A percentile compares a stretch with the other conserved stretches of the same genome.
Conservation (phyloP, 2,888 invertebrate species). For the Mesodorylaimus sp. region DNA sequence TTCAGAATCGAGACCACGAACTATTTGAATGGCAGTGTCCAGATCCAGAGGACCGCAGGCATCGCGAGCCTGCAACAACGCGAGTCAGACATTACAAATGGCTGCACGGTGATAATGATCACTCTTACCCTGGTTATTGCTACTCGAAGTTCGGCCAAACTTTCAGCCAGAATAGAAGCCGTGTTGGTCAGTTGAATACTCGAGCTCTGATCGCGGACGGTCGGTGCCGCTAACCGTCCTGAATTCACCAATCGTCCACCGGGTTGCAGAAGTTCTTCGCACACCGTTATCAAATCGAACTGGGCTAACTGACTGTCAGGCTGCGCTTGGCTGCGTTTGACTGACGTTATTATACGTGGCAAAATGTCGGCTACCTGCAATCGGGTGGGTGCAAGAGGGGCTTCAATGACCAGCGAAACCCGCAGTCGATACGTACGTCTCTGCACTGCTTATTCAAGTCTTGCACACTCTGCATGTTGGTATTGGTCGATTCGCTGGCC, state of each 20-base stretch:
- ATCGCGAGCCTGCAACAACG: constrained; percentile 42
- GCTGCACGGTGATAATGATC: too few relatives aligned
- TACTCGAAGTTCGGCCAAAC: constrained; percentile 45
- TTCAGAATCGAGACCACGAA: constrained; percentile 54
- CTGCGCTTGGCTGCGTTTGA: constrained; percentile 16
- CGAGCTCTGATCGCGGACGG: constrained; percentile 55
- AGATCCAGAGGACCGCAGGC: constrained; percentile 48
- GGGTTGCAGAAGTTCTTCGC: constrained; percentile 27
- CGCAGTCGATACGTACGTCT: neutral
- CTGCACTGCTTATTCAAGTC: neutral
- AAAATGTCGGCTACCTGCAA: constrained; percentile 32
- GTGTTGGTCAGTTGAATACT: constrained; percentile 53
- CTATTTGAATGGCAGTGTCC: constrained; percentile 52
- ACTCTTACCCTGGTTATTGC: constrained; percentile 38
- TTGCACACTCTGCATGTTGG: constrained; percentile 53
- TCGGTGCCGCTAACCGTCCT: constrained; percentile 60
- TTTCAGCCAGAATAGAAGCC: constrained; percentile 44
- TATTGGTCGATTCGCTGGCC: constrained; percentile 54
- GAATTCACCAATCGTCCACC: constrained; percentile 50
- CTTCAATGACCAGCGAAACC: neutral
- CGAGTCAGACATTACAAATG: too few relatives aligned
- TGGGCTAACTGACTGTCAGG: constrained; percentile 23
- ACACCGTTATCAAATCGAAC: constrained; percentile 22
- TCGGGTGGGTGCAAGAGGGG: constrained; percentile 33
- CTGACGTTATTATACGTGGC: constrained; percentile 30